Base-by-base conservation (phyloP, 2,113 vertebrate genomes). In the Baryphthengus martii region DNA sequence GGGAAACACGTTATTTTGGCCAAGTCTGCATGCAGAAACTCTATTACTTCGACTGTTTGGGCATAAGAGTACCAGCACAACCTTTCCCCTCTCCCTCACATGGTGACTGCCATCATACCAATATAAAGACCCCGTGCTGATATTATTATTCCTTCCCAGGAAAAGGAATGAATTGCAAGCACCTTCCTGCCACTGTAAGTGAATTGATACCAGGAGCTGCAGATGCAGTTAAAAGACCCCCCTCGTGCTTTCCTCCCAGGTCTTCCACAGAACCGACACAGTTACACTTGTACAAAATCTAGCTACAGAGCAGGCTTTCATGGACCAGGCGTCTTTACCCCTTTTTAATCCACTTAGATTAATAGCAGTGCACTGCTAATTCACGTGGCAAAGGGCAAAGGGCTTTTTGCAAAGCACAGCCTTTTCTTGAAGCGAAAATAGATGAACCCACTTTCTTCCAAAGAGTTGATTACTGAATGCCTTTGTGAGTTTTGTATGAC, bases 261-360 rank as follows among this genome's bases (percentile, higher is more conserved):
- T 85, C 81, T 91, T 85, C 71, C 26, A 31, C 70, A 78, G 66
- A 96, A 81, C 73, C 0, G 3, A 92, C 61, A 85, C 73, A 62
- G 84, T 68, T 80, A 80, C 33, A 70, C 75, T 94, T 59, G 47
- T 61, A 93, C 75, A 63, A 93, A 93, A 93, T 71, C 93, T 74
- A 70, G 62, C 81, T 84, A 70, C 31, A 94, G 82, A 94, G 63
- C 52, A 49, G 88, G 82, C 90, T 96, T 93, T 90, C 88, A 95
- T 20, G 79, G 52, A 74, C 82, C 49, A 74, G 65, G 56, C 94
- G 52, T 21, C 95, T 95, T 96, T 94, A 90, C 88, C 39, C 68
- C 42, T 91, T 93, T 91, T 95, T 92, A 96, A 95, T 96, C 95
- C 85, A 96, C 85, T 96, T 91, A 96, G 96, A 94, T 81, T 92